Evolutionary conservation across 2,113 vertebrate species (phyloP).

Genomic region (Anguilla rostrata): DNA sequence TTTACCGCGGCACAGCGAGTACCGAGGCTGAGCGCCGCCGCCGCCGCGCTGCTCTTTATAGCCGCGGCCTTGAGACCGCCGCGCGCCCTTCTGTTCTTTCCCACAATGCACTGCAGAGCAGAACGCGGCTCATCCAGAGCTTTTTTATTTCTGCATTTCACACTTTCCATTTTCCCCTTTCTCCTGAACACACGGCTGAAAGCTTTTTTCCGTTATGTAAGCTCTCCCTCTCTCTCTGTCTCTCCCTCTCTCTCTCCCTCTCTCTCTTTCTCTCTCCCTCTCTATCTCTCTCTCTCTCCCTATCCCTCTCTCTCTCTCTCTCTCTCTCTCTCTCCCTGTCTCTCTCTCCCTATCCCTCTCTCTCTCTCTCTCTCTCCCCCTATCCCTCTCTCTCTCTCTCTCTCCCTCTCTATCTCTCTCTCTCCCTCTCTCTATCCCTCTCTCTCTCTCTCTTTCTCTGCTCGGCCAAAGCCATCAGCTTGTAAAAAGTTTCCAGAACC

Average conservation of each 20-base stretch:
- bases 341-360: not conserved
- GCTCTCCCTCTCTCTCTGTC: too few relatives aligned
- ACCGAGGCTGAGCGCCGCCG: slow-evolving; percentile 7
- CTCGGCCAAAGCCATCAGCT: slow-evolving; percentile 8
- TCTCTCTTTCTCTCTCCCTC: not conserved
- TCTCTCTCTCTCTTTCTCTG: not conserved
- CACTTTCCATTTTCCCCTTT: not conserved
- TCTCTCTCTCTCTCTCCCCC: not conserved
- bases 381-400: not conserved
- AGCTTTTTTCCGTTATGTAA: too few relatives aligned
- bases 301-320: not conserved
- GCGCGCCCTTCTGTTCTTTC: slow-evolving; percentile 10
- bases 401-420: not conserved
- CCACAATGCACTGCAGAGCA: slow-evolving; percentile 35
- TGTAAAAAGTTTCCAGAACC: slow-evolving; percentile 16
- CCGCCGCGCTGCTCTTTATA: slow-evolving; percentile 31
- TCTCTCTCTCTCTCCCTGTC: not conserved
- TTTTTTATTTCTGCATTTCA: slow-evolving; percentile 4
- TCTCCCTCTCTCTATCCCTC: too few relatives aligned
- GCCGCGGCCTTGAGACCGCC: slow-evolving; percentile 28
- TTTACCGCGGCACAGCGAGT: slow-evolving; percentile 15
- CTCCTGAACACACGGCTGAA: not conserved
- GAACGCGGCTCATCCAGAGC: slow-evolving; percentile 23
- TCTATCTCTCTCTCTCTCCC: not conserved
- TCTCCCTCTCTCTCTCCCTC: not conserved